These are phyloP conservation scores for Hydrocynus forskahlii DNA, from an alignment of 2,797 vertebrate species.

Conservation along the genomic window DNA sequence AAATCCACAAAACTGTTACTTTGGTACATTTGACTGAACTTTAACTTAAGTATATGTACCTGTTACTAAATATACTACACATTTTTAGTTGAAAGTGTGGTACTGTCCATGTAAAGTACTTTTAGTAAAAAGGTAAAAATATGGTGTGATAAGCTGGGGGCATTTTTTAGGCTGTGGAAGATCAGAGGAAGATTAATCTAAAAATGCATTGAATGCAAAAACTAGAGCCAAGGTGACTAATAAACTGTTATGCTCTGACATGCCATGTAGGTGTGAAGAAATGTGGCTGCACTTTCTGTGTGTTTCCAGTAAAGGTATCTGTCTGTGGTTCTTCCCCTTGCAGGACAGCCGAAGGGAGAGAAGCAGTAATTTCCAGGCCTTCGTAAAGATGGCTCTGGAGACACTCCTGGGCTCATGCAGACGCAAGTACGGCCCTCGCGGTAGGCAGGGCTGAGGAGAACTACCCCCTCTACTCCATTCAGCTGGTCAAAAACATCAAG, in stretches of 20 bases:
- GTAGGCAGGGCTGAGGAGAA: conserved; percentile 70
- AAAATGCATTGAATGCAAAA: background rate
- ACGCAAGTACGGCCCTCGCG: conserved; percentile 70
- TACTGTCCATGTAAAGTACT: too few relatives aligned
- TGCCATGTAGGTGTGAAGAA: background rate
- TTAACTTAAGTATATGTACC: too few relatives aligned
- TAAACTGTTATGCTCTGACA: background rate
- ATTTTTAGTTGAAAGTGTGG: too few relatives aligned
- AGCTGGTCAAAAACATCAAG: conserved; percentile 25
- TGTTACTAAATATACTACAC: too few relatives aligned
- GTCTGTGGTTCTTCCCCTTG: conserved; percentile 57
- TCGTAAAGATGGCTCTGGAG: conserved; percentile 84
- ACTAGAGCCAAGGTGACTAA: background rate
- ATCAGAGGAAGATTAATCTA: background rate
- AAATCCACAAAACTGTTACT: too few relatives aligned
- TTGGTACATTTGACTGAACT: too few relatives aligned
- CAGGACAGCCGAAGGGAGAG: conserved; percentile 88
- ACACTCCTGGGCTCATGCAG: conserved; percentile 80
- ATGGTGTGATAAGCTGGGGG: background rate
- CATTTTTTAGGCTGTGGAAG: background rate
- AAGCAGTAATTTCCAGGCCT: conserved; percentile 85
- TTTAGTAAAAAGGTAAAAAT: too few relatives aligned
- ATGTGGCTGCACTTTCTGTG: conserved; percentile 3
- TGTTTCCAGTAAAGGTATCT: conserved; percentile 72
- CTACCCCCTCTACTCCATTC: background rate